Base-by-base conservation (phyloP, 2,797 vertebrate species). In the Micrastur ruficollis region DNA sequence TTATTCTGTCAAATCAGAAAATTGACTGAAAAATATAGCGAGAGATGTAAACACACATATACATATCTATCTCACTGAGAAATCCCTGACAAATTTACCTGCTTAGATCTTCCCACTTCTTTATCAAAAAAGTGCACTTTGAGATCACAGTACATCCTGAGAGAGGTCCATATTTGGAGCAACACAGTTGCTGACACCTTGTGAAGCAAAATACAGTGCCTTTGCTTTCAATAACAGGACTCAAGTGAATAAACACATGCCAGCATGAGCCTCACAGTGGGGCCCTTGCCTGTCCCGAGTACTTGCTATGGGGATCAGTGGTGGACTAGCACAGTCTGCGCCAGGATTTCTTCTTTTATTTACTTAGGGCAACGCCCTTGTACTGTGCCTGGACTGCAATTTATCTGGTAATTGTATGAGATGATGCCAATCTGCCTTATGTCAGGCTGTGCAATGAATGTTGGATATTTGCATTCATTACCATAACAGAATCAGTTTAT, bases 41-140 rank as follows among this genome's bases (percentile, higher is more conserved):
- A 66, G 3, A 83, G 1, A n/a, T 5, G 49, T 0, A 50, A 2
- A 50, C 14, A 61, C 5, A 58, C 8, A 68, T 1, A 3, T 8
- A 36, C 3, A 11, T 20, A 40, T n/a, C 11, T 44, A 9, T 40
- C 34, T 56, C 40, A 71, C 61, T 68, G 65, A 86, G 72, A 85
- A 89, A 38, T 34, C 25, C 14, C 40, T 9, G 18, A 38, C 22
- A 55, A 58, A 86, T 47, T 11, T 27, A 65, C 26, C 38, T 53
- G 49, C 52, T 55, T 70, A 32, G 14, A 36, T 65, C n/a, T 76
- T 93, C 42, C 49, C 62, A 36, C 40, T 67, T 71, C 58, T 76
- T 86, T 52, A 56, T 42, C 10, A 12, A 81, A 36, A 40, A 76
- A 29, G 34, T 32, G 65, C n/a, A 53, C 21, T 72, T 56, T 36